A percentile compares a stretch with the other conserved stretches of the same genome.
Conservation (phyloP, 2,113 vertebrate species). For the Phocoena phocoena region DNA sequence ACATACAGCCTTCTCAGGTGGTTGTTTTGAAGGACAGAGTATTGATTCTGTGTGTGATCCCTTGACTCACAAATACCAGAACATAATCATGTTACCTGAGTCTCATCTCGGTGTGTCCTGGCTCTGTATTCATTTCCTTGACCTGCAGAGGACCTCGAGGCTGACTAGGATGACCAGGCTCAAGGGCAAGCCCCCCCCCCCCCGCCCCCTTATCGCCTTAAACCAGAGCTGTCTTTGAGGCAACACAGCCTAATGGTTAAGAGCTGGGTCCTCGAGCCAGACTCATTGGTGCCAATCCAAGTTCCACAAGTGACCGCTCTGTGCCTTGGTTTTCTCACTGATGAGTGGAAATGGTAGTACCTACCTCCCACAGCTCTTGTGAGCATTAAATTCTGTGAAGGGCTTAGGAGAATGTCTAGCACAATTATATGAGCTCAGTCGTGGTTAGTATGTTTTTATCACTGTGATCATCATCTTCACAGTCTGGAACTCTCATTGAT, state of each 20-base stretch:
- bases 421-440: neutral
- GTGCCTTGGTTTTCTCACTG: neutral
- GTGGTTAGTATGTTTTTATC: neutral
- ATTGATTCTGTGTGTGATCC: neutral
- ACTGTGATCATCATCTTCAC: neutral
- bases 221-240: neutral
- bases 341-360: neutral
- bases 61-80: conserved; percentile 3
- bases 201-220: neutral
- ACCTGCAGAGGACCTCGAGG: neutral
- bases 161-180: neutral
- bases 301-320: neutral
- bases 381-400: neutral
- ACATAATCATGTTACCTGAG: neutral
- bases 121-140: conserved; percentile 17
- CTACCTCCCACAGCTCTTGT: neutral
- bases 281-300: neutral
- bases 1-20: neutral
- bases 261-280: neutral
- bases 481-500: neutral
- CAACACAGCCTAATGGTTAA: neutral
- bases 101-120: neutral
- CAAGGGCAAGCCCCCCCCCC: neutral
- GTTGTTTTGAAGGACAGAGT: neutral
- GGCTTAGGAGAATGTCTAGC: neutral